Evolutionary conservation across 2,888 invertebrate species (phyloP), one percentile per base, ranked within the genome.

Genomic region (Creontiades dilutus): DNA sequence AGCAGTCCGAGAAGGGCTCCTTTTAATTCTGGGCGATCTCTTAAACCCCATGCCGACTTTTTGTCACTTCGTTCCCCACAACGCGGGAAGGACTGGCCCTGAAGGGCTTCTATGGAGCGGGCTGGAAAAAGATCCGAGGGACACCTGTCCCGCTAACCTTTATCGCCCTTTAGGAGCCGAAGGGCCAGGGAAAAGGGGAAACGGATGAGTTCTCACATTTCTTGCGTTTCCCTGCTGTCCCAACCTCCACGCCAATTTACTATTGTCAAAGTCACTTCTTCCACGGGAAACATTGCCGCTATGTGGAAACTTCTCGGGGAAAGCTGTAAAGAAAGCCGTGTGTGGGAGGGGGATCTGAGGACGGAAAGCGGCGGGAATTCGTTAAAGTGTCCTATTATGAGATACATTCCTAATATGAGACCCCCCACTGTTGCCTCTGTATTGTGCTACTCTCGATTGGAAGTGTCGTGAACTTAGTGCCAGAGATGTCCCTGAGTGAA

Each of bases 91-190:
- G 52, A 52, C 52, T 52, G 37, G 52, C 16, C 52, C 52, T 52
- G 16, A 52, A 52, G 75, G 75, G 75, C 28, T 19, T 27, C 75
- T 75, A 7, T 13, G 11, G n/a, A 75, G 23, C 75, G n/a, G 75
- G 75, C 2, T 19, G 75, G 28, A 27, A 28, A 19, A 19, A 19
- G 75, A 28, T 27, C 23, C 23, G 75, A 75, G n/a, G 23, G 75
- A 75, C 75, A 75, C 75, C 75, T 75, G 75, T 75, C 75, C 28
- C 28, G 75, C 23, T 19, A 28, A 13, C 75, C 19, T 19, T 75
- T 75, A 75, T 75, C 75, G 75, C 75, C 75, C 23, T 27, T 75
- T 19, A 28, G 28, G 19, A 75, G 75, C 75, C 75, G n/a, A 75
- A 75, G 28, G 28, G n/a, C 52, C 52, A 7, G 52, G 52, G 52